Evolutionary conservation across 2,113 vertebrate genomes (phyloP), one percentile per base, ranked within the genome.

Genomic region (Phylloscopus whistleri): DNA sequence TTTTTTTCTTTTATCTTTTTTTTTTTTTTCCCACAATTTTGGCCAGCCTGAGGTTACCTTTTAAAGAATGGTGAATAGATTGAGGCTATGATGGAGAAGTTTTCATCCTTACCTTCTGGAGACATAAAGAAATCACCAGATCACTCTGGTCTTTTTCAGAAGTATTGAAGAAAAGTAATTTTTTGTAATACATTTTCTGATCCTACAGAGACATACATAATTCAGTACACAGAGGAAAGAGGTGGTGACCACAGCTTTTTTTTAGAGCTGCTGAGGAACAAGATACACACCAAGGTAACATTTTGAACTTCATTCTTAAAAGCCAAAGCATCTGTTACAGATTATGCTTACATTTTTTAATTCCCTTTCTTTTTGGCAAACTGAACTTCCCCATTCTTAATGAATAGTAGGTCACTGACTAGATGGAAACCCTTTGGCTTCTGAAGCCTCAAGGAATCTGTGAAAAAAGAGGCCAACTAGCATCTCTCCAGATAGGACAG

Each of bases 81-180:
- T 37, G 43, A 81, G 24, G 33, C 26, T 63, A 9, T 48, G 60
- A 75, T 13, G 52, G 48, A 67, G 86, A 89, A n/a, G 6, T 64
- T 59, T 72, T 78, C 44, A 28, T 35, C 24, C 35, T 72, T 63
- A 35, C 16, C 22, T 33, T 75, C 39, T 39, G 39, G 60, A 89
- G 35, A 75, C 8, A n/a, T 37, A 56, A 9, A 83, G 55, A 81
- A 52, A 21, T 89, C 30, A 56, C 17, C 20, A 51, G 43, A 79
- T 75, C 78, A 64, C 82, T 93, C 48, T 84, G 56, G 79, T 82
- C 48, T 89, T 79, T 91, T 87, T 75, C 52, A 87, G 39, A 78
- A 82, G 33, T 46, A n/a, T 15, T 84, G 74, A 17, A 78, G 35
- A 77, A 81, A 89, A 86, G 10, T 31, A 3, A 18, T 46, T 77